Conservation (phyloP, 2,888 invertebrate species). For the Hecatera dysodea region DNA sequence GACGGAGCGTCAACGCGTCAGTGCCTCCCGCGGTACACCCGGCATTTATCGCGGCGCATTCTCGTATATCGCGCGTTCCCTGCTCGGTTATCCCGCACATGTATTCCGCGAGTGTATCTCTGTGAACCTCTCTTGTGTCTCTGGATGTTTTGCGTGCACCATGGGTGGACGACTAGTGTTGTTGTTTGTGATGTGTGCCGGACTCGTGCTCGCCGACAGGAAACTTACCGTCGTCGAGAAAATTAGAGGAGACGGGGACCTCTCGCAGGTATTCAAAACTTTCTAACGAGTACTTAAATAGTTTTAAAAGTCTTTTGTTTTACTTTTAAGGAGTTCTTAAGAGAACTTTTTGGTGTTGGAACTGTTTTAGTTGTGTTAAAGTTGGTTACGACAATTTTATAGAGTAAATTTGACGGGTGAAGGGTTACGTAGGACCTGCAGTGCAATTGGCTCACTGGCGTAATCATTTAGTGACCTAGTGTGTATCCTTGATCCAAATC, state of each 20-base stretch:
- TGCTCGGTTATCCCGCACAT: constrained; percentile 69
- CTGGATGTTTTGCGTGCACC: constrained; percentile 76
- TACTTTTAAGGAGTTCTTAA: constrained; percentile 43
- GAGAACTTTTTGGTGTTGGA: constrained; percentile 35
- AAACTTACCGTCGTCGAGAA: constrained; percentile 91
- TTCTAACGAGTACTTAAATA: constrained; percentile 69
- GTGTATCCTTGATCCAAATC: constrained; percentile 11
- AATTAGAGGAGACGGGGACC: constrained; percentile 92
- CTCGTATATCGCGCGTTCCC: constrained; percentile 74
- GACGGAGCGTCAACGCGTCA: constrained; percentile 77
- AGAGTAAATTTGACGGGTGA: constrained; percentile 34
- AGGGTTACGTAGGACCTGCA: constrained; percentile 25
- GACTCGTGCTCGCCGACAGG: constrained; percentile 79
- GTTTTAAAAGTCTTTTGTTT: constrained; percentile 54
- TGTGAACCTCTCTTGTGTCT: constrained; percentile 77
- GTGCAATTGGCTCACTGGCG: constrained; percentile 6
- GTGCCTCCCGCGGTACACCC: constrained; percentile 78
- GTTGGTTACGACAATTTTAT: constrained; percentile 46
- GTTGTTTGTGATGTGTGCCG: constrained; percentile 83
- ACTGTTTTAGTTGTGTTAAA: constrained; percentile 38
- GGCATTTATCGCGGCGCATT: constrained; percentile 84
- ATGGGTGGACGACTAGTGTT: constrained; percentile 85
- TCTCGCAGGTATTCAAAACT: constrained; percentile 92
- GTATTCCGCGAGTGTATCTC: constrained; percentile 81
- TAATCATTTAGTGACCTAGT: constrained; percentile 1